A percentile compares a stretch with the other conserved stretches of the same genome.
Conservation (phyloP, 1,140 invertebrate species). For the Heliconius melpomene region DNA sequence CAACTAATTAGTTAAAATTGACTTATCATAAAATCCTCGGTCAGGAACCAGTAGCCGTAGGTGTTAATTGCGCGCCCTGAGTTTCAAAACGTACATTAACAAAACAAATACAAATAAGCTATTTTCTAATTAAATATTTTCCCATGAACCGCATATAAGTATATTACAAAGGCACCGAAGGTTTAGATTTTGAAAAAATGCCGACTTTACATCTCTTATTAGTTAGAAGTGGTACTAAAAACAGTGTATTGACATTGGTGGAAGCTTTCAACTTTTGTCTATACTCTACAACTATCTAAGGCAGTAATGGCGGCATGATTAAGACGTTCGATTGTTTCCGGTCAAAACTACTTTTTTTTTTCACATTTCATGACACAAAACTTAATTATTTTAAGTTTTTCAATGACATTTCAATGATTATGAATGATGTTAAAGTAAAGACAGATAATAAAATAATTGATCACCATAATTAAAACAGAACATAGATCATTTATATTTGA, state of each 20-base stretch:
- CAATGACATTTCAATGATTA: no score
- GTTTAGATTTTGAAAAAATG: conserved; percentile 57
- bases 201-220: conserved; percentile 78
- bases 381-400: neutral
- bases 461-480: no score
- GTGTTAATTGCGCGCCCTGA: conserved; percentile 73
- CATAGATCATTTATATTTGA: no score
- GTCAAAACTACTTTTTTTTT: conserved; percentile 13
- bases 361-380: neutral
- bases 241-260: conserved; percentile 65
- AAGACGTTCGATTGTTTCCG: conserved; percentile 62
- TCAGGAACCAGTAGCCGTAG: conserved; percentile 59
- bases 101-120: conserved; percentile 79
- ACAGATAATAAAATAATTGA: no score
- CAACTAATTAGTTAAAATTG: conserved; percentile 63
- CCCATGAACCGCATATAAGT: conserved; percentile 60
- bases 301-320: conserved; percentile 62
- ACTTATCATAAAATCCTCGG: conserved; percentile 65
- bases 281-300: conserved; percentile 37
- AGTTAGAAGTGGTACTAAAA: conserved; percentile 75
- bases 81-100: conserved; percentile 78
- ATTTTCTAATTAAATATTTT: conserved; percentile 81
- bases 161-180: conserved; percentile 67
- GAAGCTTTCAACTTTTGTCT: conserved; percentile 70
- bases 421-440: no score